These are phyloP conservation scores for Chrysochloris asiatica DNA, from an alignment of 2,113 vertebrate species.

Conservation along the genomic window DNA sequence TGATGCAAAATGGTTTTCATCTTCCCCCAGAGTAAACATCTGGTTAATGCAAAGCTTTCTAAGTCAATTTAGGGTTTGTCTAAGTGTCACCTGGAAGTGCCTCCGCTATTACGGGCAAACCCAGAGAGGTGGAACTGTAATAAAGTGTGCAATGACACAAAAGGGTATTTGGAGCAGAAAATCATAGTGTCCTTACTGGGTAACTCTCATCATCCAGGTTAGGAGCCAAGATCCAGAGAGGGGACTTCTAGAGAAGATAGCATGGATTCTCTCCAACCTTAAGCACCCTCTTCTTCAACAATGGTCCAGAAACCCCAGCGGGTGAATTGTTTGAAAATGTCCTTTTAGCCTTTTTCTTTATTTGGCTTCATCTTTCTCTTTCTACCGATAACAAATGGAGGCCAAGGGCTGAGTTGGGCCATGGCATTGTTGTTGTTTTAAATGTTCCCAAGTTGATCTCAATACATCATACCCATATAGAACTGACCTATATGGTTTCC, in stretches of 20 bases:
- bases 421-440: neutral
- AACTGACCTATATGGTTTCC: neutral
- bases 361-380: neutral
- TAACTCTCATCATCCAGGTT: fast-evolving
- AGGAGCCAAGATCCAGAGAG: fast-evolving
- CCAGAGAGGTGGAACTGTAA: neutral
- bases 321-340: neutral
- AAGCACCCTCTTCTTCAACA: neutral
- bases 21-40: slow-evolving; percentile 70
- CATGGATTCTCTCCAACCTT: fast-evolving
- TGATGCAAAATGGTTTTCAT: slow-evolving; percentile 61
- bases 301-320: neutral
- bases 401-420: neutral
- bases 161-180: neutral
- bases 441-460: neutral
- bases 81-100: neutral
- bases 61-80: slow-evolving; percentile 15
- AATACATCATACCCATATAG: neutral
- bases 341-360: neutral
- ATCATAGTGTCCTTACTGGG: fast-evolving
- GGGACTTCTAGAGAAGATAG: fast-evolving
- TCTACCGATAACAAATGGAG: neutral
- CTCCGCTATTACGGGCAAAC: neutral
- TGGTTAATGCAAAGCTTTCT: slow-evolving; percentile 63
- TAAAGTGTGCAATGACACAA: neutral